Evolutionary conservation across 2,888 invertebrate species (phyloP), one percentile per base, ranked within the genome.

Genomic region (Leptarthrus brevirostris): DNA sequence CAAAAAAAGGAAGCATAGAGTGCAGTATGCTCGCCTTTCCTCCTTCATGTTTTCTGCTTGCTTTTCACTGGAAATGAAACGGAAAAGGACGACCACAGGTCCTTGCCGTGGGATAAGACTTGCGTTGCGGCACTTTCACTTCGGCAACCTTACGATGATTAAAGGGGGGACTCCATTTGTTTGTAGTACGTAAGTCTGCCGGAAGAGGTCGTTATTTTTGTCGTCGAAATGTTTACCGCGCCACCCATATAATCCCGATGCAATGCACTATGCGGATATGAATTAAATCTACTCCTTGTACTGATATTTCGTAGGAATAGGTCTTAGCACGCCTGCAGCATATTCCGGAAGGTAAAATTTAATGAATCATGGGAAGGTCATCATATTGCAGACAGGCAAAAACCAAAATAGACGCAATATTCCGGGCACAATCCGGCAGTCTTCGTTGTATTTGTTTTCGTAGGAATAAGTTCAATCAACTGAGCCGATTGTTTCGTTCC

Each of bases 91-190:
- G 4, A 44, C 12, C 44, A 44, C 44, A 44, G 16, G 30, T 30
- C 44, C 44, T 12, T 44, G 3, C n/a, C 12, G 16, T 44, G n/a
- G n/a, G n/a, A 16, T 44, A 12, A 4, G 44, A 44, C 44, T 44
- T 44, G 44, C 16, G 44, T 44, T 44, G 16, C 44, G 44, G n/a
- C 44, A 44, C 44, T 44, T 44, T 44, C 44, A 44, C 44, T 44
- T 44, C 44, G n/a, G 6, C n/a, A 44, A 44, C n/a, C 16, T 44
- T 44, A 30, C 8, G 30, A 6, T 30, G 30, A 6, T 30, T 8
- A 30, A 4, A 30, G 8, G 8, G 8, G 8, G 30, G 30, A 30
- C 0, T 30, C 30, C n/a, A 8, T 30, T 30, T 8, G 30, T 30
- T 30, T 8, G 30, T 30, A 30, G 30, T 30, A 30, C 4, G 30